A percentile compares a stretch with the other conserved stretches of the same genome.
These are phyloP conservation scores for Diarsia brunnea DNA, from an alignment of 2,888 invertebrate genomes.

Conservation along the genomic window DNA sequence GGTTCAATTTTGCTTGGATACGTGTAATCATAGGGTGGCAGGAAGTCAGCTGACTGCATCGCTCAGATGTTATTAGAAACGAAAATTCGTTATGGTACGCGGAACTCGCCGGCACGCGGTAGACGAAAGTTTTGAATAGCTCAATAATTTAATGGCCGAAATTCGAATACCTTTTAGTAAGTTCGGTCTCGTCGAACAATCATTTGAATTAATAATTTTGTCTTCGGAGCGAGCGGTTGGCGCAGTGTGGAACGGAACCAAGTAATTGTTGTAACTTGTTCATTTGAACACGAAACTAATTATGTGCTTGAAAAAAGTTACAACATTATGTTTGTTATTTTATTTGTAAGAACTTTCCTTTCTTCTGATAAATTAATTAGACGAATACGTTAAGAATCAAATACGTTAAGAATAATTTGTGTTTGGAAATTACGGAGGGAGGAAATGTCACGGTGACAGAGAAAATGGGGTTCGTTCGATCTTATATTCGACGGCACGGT, in stretches of 20 bases:
- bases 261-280: constrained; percentile 15
- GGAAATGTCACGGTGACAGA: not conserved
- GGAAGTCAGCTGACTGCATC: constrained; percentile 71
- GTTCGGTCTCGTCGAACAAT: constrained; percentile 50
- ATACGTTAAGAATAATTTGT: constrained; percentile 5
- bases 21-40: constrained; percentile 62
- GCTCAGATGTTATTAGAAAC: constrained; percentile 68
- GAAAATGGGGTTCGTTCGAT: not conserved
- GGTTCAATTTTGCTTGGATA: constrained; percentile 20
- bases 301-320: constrained; percentile 19
- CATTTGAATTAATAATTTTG: constrained; percentile 62
- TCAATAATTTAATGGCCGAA: constrained; percentile 64
- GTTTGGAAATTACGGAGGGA: not conserved
- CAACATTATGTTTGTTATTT: constrained; percentile 19
- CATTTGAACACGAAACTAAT: constrained; percentile 26
- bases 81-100: constrained; percentile 60
- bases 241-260: constrained; percentile 25
- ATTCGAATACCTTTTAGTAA: constrained; percentile 60
- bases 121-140: constrained; percentile 65
- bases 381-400: not conserved
- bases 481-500: too few relatives aligned
- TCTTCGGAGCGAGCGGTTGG: constrained; percentile 28
- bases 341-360: not conserved
- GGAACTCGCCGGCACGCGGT: constrained; percentile 25
- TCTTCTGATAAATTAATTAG: not conserved